Evolutionary conservation across 1,140 invertebrate species (phyloP).

Genomic region (Helicoverpa armigera): DNA sequence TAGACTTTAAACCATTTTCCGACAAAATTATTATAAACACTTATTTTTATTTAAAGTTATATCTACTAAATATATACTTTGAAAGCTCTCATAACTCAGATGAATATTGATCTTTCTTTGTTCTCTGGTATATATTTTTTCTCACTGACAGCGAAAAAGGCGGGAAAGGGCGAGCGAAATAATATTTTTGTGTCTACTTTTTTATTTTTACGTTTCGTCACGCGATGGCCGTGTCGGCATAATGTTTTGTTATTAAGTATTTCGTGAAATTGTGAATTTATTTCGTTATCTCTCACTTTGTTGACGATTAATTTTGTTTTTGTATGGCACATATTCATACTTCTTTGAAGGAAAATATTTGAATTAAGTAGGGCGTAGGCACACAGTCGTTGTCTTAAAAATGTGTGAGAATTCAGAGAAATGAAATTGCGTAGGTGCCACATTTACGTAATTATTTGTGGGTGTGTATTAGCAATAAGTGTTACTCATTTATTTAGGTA

Average conservation of each 20-base stretch:
- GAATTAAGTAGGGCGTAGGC: slow-evolving; percentile 11
- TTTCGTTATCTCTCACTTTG: slow-evolving; percentile 40
- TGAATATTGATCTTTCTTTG: too few relatives aligned
- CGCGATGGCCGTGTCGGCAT: slow-evolving; percentile 55
- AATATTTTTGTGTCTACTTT: slow-evolving; percentile 46
- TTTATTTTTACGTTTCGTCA: slow-evolving; percentile 52
- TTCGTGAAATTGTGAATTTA: slow-evolving; percentile 52
- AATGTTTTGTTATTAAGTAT: slow-evolving; percentile 46
- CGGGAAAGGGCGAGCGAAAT: slow-evolving; percentile 40
- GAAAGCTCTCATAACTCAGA: too few relatives aligned
- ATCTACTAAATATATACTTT: too few relatives aligned
- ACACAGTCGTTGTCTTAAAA: not conserved
- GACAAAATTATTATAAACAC: too few relatives aligned
- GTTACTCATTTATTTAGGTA: not conserved
- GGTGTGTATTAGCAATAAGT: not conserved
- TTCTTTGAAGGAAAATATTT: slow-evolving; percentile 19
- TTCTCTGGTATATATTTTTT: too few relatives aligned
- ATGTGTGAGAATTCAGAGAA: not conserved
- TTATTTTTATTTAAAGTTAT: too few relatives aligned
- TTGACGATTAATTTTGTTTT: slow-evolving; percentile 53
- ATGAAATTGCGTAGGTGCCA: not conserved
- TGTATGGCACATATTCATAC: slow-evolving; percentile 27
- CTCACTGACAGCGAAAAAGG: slow-evolving; percentile 28
- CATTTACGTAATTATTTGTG: not conserved
- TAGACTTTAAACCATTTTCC: too few relatives aligned